Evolutionary conservation across 2,113 vertebrate genomes (phyloP).

Genomic region (Burhinus oedicnemus): DNA sequence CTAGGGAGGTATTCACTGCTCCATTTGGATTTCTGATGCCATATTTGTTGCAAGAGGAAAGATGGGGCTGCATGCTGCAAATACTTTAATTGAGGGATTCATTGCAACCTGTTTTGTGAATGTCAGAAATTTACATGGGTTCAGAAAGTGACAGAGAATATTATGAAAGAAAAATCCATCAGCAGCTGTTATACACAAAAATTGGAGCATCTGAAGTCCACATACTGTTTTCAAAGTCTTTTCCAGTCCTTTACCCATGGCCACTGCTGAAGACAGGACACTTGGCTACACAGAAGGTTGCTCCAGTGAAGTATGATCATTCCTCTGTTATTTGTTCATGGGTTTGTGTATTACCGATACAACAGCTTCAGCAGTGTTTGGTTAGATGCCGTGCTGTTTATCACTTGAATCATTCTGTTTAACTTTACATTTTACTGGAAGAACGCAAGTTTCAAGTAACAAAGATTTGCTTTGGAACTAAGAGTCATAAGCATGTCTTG

Average conservation of each 20-base stretch:
- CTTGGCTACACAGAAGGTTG: neutral
- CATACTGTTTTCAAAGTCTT: neutral
- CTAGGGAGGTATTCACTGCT: neutral
- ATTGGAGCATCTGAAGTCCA: neutral
- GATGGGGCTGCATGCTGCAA: neutral
- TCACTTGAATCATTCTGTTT: neutral
- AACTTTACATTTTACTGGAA: neutral
- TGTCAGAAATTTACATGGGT: neutral
- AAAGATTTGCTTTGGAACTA: neutral
- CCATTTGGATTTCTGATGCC: neutral
- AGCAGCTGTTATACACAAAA: neutral
- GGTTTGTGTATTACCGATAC: neutral
- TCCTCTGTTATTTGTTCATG: neutral
- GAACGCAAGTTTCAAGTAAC: neutral
- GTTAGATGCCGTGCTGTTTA: neutral
- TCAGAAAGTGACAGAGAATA: neutral
- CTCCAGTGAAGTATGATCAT: neutral
- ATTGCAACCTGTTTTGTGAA: neutral
- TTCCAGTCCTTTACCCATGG: neutral
- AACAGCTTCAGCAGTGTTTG: neutral
- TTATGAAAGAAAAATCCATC: neutral
- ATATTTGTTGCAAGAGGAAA: neutral
- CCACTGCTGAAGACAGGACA: neutral
- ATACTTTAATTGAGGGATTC: neutral
- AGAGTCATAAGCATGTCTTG: neutral